Evolutionary conservation across 2,797 vertebrate genomes (phyloP), one percentile per base, ranked within the genome.

Genomic region (Sebastes matsubarae): DNA sequence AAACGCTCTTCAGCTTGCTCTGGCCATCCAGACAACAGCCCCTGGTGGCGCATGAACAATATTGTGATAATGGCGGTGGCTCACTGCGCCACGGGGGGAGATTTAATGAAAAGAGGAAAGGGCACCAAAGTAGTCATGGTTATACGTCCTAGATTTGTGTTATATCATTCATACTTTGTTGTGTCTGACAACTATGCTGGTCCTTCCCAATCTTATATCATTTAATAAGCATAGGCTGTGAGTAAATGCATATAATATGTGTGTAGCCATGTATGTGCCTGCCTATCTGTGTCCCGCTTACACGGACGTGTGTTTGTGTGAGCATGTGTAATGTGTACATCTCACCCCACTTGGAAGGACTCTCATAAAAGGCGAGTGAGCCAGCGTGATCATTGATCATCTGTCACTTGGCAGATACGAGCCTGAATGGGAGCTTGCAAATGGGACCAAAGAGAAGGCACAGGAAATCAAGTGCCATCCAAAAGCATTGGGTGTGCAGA

Each of bases 381-480:
- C 83, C 87, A 89, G 75, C 64, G 4, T 59, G n/a, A 83, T 87
- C 75, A 88, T 85, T 89, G 85, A 91, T 93, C 74, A 89, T 87
- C 88, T 90, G 88, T 92, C 86, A 91, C 86, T 86, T 86, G 86
- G 82, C 79, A 89, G 85, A 90, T 85, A 81, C 71, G 77, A 72
- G 77, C 57, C 75, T 82, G 77, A 81, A 90, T 78, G 61, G 71
- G 75, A 83, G 74, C 72, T 87, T 73, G 83, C 74, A 89, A 85
- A 68, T 52, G 25, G 68, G 69, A 81, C 75, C 82, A 88, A 75
- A 82, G 73, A 75, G 81, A 87, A 87, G 73, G 82, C 77, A 89
- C 83, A 90, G 88, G 88, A 93, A 90, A 88, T 86, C 55, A 82
- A 90, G 69, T 59, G 79, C 54, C 84, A 83, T 91, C 88, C 88